Conservation (phyloP, 2,113 vertebrate species). For the Vombatus ursinus region DNA sequence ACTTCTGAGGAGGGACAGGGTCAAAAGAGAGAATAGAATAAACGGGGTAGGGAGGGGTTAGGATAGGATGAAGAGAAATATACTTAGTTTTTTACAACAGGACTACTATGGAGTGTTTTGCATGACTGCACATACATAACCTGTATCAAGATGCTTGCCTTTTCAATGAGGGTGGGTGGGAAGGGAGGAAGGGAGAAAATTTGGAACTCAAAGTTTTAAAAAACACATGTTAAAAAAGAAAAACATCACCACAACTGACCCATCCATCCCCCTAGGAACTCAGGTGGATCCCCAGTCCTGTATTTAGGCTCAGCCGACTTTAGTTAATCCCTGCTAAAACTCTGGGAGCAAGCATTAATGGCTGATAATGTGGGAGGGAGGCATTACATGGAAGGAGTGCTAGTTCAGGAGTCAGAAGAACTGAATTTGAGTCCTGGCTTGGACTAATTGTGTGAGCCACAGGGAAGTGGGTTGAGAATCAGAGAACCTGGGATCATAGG, state of each 20-base stretch:
- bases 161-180: too few species aligned
- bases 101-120: too few species aligned
- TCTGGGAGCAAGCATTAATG: neutral
- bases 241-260: neutral
- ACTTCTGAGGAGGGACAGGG: too few species aligned
- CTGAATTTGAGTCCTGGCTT: neutral
- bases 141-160: too few species aligned
- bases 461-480: neutral
- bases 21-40: too few species aligned
- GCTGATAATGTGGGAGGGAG: neutral
- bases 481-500: neutral
- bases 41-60: too few species aligned
- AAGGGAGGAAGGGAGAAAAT: too few species aligned
- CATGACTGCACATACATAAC: too few species aligned
- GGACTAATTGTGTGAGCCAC: neutral
- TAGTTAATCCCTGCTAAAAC: neutral
- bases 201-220: too few species aligned
- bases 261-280: neutral
- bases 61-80: too few species aligned
- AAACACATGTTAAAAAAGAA: too few species aligned
- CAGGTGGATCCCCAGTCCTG: neutral
- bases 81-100: too few species aligned
- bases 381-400: neutral
- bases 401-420: neutral
- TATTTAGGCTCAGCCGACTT: neutral